Evolutionary conservation across 2,113 vertebrate genomes (phyloP).

Genomic region (Axis porcinus): DNA sequence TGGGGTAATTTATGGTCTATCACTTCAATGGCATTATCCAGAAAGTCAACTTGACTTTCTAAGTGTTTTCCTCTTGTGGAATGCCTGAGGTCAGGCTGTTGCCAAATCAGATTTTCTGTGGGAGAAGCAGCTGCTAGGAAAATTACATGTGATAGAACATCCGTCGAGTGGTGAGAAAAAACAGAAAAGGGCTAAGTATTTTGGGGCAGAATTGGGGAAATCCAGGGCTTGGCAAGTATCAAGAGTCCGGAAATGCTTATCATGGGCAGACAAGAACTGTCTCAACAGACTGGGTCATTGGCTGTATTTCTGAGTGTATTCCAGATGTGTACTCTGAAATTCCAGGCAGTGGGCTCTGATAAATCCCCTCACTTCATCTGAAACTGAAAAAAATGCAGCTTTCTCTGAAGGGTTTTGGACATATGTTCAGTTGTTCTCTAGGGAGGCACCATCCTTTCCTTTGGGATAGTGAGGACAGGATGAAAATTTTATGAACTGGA

Average conservation of each 20-base stretch:
- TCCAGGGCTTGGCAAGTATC: background rate
- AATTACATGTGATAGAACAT: background rate
- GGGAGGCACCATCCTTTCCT: slow-evolving; percentile 37
- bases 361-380: background rate
- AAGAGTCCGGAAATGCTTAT: background rate
- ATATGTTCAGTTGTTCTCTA: slow-evolving; percentile 44
- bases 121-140: slow-evolving; percentile 4
- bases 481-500: slow-evolving; percentile 59
- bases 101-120: slow-evolving; percentile 30
- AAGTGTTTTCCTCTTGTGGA: slow-evolving; percentile 21
- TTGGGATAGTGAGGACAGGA: slow-evolving; percentile 19
- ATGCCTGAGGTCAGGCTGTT: slow-evolving; percentile 1
- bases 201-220: background rate
- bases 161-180: background rate
- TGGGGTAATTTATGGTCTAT: background rate
- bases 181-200: background rate
- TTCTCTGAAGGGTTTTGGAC: slow-evolving; percentile 36
- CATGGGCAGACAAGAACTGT: background rate
- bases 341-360: background rate
- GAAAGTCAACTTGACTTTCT: slow-evolving; percentile 43
- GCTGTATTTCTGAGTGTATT: background rate
- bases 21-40: background rate
- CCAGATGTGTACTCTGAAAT: background rate
- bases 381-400: background rate
- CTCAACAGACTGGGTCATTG: background rate